Evolutionary conservation across 2,888 invertebrate species (phyloP).

Genomic region (Phortica okadai): DNA sequence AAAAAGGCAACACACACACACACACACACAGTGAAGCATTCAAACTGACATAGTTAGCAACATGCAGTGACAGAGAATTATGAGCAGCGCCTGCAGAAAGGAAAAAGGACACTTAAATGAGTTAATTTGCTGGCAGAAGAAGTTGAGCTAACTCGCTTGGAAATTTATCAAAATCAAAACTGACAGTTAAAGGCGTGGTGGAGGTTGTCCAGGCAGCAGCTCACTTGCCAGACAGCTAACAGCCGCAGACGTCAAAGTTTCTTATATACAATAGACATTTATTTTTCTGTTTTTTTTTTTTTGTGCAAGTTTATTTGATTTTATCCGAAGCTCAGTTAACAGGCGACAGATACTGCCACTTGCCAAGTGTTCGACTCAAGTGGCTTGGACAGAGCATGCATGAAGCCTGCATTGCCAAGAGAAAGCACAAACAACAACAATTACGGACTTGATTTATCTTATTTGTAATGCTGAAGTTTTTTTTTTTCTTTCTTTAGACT

Average conservation of each 20-base stretch:
- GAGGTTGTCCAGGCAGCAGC: background rate
- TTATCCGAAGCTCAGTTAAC: background rate
- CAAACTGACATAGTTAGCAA: background rate
- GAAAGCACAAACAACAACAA: background rate
- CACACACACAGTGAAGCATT: conserved; percentile 17
- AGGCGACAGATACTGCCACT: conserved; percentile 1
- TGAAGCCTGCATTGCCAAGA: background rate
- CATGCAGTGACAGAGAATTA: conserved; percentile 11
- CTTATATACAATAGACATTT: background rate
- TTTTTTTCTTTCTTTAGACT: background rate
- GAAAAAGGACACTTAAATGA: conserved; percentile 42
- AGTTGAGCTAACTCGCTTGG: conserved; percentile 33
- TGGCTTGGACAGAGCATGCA: background rate
- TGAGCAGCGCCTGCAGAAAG: background rate
- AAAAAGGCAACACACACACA: conserved; percentile 27
- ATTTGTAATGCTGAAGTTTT: background rate
- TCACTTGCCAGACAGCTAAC: background rate
- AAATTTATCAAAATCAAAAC: conserved; percentile 41
- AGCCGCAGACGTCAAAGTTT: conserved; percentile 3
- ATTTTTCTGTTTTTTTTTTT: background rate
- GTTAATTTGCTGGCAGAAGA: conserved; percentile 49
- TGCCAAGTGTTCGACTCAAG: background rate
- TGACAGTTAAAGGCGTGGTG: background rate
- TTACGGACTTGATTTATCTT: background rate
- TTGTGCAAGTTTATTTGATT: conserved; percentile 12